Base-by-base conservation (phyloP, 1,140 invertebrate species). In the Apis dorsata region DNA sequence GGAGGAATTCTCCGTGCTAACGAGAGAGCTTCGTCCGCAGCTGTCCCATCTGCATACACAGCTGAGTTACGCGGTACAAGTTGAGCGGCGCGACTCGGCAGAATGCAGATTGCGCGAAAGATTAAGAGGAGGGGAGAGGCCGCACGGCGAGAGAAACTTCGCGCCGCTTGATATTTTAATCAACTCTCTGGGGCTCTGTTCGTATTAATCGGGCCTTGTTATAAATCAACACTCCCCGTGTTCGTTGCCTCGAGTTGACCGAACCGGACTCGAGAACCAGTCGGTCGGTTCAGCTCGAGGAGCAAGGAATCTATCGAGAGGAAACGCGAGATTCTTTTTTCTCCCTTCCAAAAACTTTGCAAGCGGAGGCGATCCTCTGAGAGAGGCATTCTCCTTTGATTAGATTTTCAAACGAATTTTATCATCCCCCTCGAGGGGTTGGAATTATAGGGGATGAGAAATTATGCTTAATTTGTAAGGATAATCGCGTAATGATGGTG, bases 101-200 rank as follows among this genome's bases (percentile, higher is more conserved):
- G 77, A 49, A 79, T 79, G 77, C 66, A 79, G 77, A 79, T 79
- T 57, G 51, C 77, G 57, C 66, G 8, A 65, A 44, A 75, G 79
- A 81, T 81, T 73, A 81, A 81, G 53, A 68, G 71, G 71, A n/a
- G 28, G 34, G 28, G 34, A 34, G 34, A 34, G 34, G 28, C n/a
- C 63, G 15, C 19, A 9, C 2, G 19, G 19, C 53, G 7, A 17
- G 59, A n/a, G 59, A 51, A n/a, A 65, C 57, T 24, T 73, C 65
- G 49, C n/a, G 1, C 13, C 62, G 55, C 55, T 60, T 79, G 77
- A 81, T 81, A 81, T 81, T 81, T 81, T 81, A 81, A 81, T 81
- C 63, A 59, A 75, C 62, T 44, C 34, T 44, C 21, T 7, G 15
- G 44, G 15, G 5, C n/a, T n/a, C 62, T 24, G 62, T 55, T 59